Base-by-base conservation (phyloP, 1,140 invertebrate species). In the Cydia amplana region DNA sequence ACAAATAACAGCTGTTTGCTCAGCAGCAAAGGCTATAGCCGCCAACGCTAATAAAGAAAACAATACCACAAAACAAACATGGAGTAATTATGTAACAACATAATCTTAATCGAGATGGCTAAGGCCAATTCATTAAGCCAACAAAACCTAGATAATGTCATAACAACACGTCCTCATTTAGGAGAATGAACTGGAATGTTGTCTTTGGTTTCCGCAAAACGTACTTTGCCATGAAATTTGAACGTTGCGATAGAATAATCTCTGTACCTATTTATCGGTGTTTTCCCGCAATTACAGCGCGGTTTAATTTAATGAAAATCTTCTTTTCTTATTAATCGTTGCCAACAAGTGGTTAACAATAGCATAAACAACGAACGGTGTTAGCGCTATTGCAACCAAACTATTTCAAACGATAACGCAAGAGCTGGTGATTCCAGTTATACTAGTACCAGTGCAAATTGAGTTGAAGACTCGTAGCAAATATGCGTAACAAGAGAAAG, bases 301-400 rank as follows among this genome's bases (percentile, higher is more conserved):
- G 49, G n/a, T 51, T 18, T 70, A 43, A 5, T 36, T 70, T 36
- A 70, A 36, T 40, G 65, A 70, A 70, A 36, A 70, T 70, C 32
- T 70, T 16, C 40, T 20, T 18, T 7, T 23, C 72, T 73, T 73
- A 55, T 73, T 55, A 46, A 49, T 73, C 23, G 72, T n/a, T 46
- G 16, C 14, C 7, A 28, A 14, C 40, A 51, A 73, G 32, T 3
- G 20, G 51, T 7, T 5, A 73, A 73, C 25, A 49, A 49, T 55
- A 23, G 72, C 40, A 43, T 72, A 73, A 49, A 40, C 49, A 49
- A 46, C 36, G 51, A 16, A 51, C 28, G 18, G 46, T 28, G 46
- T 49, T 73, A 28, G 43, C 40, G 46, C 51, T 51, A 73, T 49
- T 73, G 43, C 43, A 73, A 12, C 10, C 14, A 23, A n/a, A 23